Evolutionary conservation across 2,888 invertebrate genomes (phyloP).

Genomic region (Plagiodera versicolora): DNA sequence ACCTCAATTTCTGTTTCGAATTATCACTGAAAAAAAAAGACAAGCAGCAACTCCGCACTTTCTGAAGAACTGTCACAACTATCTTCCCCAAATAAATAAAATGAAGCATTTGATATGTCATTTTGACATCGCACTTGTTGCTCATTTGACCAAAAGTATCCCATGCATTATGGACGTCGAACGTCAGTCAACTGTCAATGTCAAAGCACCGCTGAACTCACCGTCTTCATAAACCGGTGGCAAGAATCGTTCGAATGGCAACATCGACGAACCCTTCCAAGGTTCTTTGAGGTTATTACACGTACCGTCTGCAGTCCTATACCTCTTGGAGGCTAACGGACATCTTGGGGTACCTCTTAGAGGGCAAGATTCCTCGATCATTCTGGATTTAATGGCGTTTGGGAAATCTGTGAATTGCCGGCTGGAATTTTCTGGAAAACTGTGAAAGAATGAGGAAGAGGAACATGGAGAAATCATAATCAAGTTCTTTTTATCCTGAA

Average conservation of each 20-base stretch:
- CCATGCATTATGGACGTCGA: no score
- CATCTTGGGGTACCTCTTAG: slow-evolving; percentile 68
- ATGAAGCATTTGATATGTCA: no score
- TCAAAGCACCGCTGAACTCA: slow-evolving; percentile 25
- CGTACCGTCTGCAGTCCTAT: slow-evolving; percentile 84
- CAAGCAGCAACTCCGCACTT: no score
- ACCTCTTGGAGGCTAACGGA: slow-evolving; percentile 69
- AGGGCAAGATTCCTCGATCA: slow-evolving; percentile 61
- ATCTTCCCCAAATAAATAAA: no score
- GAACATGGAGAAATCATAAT: no score
- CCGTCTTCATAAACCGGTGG: slow-evolving; percentile 84
- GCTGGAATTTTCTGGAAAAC: slow-evolving; percentile 40
- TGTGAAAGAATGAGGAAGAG: no score
- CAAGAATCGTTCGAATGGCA: slow-evolving; percentile 79
- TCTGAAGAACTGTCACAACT: no score
- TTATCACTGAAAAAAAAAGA: no score
- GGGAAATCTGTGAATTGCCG: slow-evolving; percentile 35
- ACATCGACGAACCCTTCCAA: slow-evolving; percentile 81
- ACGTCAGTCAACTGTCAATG: no score
- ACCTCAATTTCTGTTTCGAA: no score
- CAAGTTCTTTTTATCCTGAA: not conserved
- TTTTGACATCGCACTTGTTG: no score
- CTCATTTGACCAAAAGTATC: no score
- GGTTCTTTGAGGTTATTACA: slow-evolving; percentile 81
- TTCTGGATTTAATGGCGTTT: slow-evolving; percentile 34